These are phyloP conservation scores for Spatula clypeata DNA, from an alignment of 2,797 vertebrate species.

Conservation along the genomic window DNA sequence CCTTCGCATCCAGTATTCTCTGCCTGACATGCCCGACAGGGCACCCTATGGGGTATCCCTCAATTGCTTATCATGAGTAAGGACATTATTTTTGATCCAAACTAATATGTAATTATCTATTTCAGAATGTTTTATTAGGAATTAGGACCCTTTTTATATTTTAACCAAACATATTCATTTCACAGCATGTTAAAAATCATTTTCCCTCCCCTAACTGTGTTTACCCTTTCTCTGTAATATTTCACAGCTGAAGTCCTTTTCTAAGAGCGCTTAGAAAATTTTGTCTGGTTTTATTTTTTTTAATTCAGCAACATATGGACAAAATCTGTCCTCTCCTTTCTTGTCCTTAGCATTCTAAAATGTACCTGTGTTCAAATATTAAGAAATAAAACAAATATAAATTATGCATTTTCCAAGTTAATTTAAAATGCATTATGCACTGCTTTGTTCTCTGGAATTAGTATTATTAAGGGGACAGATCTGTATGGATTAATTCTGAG, in stretches of 20 bases:
- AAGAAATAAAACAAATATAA: constrained; percentile 90
- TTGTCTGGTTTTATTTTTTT: constrained; percentile 27
- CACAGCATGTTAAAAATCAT: constrained; percentile 79
- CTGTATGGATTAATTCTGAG: constrained; percentile 89
- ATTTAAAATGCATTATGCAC: constrained; percentile 89
- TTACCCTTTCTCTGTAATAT: constrained; percentile 59
- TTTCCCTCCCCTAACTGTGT: constrained; percentile 37
- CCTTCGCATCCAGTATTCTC: not conserved
- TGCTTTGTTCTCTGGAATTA: constrained; percentile 87
- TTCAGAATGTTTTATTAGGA: constrained; percentile 74
- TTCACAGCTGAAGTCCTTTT: constrained; percentile 74
- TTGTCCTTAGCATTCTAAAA: constrained; percentile 79
- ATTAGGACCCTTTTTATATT: constrained; percentile 70
- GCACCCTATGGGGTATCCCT: constrained; percentile 51
- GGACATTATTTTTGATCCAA: constrained; percentile 71
- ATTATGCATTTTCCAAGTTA: constrained; percentile 89
- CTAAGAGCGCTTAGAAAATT: constrained; percentile 60
- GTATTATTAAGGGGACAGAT: constrained; percentile 89
- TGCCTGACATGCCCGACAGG: constrained; percentile 58
- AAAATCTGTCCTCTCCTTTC: constrained; percentile 66
- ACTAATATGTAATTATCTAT: constrained; percentile 71
- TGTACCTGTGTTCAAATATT: constrained; percentile 85
- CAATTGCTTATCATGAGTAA: constrained; percentile 68
- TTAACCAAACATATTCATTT: constrained; percentile 74
- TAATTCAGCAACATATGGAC: constrained; percentile 25